These are phyloP conservation scores for Acromyrmex echinatior DNA, from an alignment of 1,140 invertebrate genomes.

Conservation along the genomic window DNA sequence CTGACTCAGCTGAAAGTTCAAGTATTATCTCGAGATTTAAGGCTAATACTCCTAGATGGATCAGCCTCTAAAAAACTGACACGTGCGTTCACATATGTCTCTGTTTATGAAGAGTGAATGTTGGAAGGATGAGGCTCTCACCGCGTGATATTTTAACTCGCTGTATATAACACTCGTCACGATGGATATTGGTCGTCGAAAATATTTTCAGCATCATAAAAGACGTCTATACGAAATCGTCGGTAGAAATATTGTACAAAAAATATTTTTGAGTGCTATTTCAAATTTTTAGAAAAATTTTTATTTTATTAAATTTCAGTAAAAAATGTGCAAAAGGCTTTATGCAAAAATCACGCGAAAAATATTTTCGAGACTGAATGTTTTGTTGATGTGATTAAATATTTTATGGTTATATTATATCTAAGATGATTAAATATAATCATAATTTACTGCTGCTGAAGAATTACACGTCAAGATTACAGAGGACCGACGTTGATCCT, in stretches of 20 bases:
- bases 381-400: constrained; percentile 13
- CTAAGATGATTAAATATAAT: constrained; percentile 31
- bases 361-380: neutral
- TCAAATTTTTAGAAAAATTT: neutral
- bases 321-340: neutral
- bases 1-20: constrained; percentile 66
- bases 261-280: neutral
- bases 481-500: constrained; percentile 49
- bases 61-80: constrained; percentile 54
- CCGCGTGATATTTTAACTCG: constrained; percentile 17
- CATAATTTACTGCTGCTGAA: constrained; percentile 42
- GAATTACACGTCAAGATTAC: constrained; percentile 49
- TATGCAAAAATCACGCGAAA: neutral
- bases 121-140: neutral
- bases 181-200: neutral
- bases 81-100: constrained; percentile 12
- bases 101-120: constrained; percentile 31
- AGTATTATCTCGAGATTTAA: constrained; percentile 64
- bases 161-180: neutral
- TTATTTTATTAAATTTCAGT: neutral
- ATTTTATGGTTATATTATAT: constrained; percentile 5
- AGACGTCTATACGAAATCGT: neutral
- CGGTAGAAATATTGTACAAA: neutral
- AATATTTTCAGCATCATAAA: neutral
- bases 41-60: constrained; percentile 47